Percentiles rank a stretch among this genome's conserved stretches.
phyloP scores from a whole-genome alignment of 2,888 invertebrate genomes.

The Conomelus anceps region DNA sequence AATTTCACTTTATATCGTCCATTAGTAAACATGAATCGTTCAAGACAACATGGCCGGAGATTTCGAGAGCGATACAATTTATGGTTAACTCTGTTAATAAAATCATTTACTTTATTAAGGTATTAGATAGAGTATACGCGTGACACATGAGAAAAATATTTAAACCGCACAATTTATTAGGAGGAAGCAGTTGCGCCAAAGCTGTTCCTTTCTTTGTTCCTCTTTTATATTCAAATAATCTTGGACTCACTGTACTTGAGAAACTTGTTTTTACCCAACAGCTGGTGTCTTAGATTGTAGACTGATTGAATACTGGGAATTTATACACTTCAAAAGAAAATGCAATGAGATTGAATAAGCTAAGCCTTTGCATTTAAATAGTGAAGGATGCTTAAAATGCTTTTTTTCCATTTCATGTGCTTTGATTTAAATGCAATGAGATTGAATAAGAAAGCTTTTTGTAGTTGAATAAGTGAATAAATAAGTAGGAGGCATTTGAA shows the following conservation, averaged over 20 bases:
- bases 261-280: background rate
- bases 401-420: too few relatives aligned
- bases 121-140: background rate
- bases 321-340: background rate
- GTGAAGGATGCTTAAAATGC: background rate
- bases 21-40: background rate
- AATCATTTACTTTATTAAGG: background rate
- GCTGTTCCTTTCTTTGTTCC: background rate
- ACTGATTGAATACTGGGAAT: background rate
- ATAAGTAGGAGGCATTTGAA: background rate
- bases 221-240: background rate
- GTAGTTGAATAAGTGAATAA: background rate
- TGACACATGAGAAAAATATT: background rate
- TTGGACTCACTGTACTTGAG: background rate
- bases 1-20: background rate
- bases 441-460: background rate
- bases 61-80: background rate
- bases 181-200: background rate
- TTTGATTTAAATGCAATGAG: background rate
- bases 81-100: background rate
- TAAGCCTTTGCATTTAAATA: background rate
- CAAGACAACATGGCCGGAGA: background rate
- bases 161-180: background rate
- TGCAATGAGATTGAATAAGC: background rate
- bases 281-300: background rate